Percentiles rank a stretch among this genome's conserved stretches.
Evolutionary conservation across 2,113 vertebrate species (phyloP).

Genomic region (Desmodus rotundus): DNA sequence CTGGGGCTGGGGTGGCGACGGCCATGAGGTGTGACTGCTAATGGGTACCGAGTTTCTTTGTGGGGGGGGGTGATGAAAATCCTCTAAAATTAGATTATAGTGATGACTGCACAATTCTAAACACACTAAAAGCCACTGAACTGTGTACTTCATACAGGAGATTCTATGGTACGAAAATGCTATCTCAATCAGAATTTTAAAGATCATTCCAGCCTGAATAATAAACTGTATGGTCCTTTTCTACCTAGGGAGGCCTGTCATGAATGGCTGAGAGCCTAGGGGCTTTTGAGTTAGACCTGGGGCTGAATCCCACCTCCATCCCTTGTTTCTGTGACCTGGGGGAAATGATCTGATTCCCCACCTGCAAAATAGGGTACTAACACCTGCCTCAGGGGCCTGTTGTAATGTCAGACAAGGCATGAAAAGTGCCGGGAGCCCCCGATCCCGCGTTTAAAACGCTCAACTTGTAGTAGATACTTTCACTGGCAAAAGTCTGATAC

Average conservation of each 20-base stretch:
- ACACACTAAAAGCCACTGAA: background rate
- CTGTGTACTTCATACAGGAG: background rate
- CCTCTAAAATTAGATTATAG: background rate
- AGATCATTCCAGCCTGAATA: background rate
- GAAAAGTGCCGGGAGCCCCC: background rate
- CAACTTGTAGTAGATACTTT: background rate
- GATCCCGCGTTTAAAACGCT: background rate
- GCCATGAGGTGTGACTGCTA: background rate
- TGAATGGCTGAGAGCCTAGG: background rate
- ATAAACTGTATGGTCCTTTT: background rate
- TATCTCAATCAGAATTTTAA: background rate
- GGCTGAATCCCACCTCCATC: background rate
- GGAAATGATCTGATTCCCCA: background rate
- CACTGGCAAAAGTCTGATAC: background rate
- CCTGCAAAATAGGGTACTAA: background rate
- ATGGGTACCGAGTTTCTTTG: background rate
- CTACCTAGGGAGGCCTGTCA: background rate
- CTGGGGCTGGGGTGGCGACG: background rate
- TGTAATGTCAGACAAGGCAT: background rate
- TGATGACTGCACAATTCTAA: background rate
- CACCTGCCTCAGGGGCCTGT: background rate
- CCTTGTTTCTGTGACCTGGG: background rate
- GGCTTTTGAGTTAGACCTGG: background rate
- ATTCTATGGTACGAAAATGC: background rate
- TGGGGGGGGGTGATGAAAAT: background rate